Conservation (phyloP, 2,797 vertebrate genomes). For the Apodemus agrarius region DNA sequence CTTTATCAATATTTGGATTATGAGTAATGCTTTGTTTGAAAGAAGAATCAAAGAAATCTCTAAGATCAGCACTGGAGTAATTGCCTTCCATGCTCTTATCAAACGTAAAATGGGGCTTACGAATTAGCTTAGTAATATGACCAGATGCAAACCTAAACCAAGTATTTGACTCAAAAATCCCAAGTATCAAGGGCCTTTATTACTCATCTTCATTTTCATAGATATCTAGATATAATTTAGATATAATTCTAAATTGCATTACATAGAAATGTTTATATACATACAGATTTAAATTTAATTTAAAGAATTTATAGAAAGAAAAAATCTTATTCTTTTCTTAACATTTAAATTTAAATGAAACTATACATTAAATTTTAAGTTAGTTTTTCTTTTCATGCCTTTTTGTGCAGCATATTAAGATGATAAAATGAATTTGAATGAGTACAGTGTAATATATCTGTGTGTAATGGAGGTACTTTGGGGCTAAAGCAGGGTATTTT, state of each 20-base stretch:
- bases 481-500: neutral
- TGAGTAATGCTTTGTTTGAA: constrained; percentile 25
- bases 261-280: neutral
- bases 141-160: neutral
- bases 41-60: constrained; percentile 3
- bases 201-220: neutral
- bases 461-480: neutral
- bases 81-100: neutral
- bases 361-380: too few relatives aligned
- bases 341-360: neutral
- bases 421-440: neutral
- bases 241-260: neutral
- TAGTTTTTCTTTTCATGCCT: neutral
- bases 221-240: neutral
- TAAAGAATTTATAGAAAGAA: neutral
- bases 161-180: constrained; percentile 7
- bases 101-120: constrained; percentile 18
- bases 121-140: neutral
- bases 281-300: neutral
- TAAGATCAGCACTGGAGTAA: neutral
- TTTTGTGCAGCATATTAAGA: neutral
- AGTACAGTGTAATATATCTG: neutral
- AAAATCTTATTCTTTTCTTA: neutral
- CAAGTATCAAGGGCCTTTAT: neutral
- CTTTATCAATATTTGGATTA: neutral